These are phyloP conservation scores for Coptodon bakossiorum DNA, from an alignment of 2,113 vertebrate species.

Conservation along the genomic window DNA sequence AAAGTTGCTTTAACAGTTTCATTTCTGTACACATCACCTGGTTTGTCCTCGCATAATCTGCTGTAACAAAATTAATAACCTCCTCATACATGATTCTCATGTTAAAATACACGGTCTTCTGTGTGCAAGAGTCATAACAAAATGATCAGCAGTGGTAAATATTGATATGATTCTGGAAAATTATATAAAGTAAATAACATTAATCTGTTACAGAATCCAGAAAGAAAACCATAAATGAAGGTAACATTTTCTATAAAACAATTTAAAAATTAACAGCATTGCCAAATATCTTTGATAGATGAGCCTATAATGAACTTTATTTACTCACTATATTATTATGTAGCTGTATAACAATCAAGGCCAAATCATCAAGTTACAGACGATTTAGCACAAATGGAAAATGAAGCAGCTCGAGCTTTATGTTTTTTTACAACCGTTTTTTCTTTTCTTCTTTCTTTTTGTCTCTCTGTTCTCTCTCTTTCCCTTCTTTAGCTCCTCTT, in stretches of 20 bases:
- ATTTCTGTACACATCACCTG: not conserved
- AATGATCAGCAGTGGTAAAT: not conserved
- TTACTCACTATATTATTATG: not conserved
- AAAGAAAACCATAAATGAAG: not conserved
- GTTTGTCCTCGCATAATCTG: not conserved
- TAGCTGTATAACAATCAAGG: not conserved
- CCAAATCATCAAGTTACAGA: not conserved
- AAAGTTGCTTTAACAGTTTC: not conserved
- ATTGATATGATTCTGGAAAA: not conserved
- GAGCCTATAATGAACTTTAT: not conserved
- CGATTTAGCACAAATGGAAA: accelerated
- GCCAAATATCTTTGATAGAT: not conserved
- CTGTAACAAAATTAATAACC: not conserved
- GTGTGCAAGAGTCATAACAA: not conserved
- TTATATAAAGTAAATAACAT: no score
- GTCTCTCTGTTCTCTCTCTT: not conserved
- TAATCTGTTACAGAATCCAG: not conserved
- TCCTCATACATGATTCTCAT: not conserved
- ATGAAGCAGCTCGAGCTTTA: not conserved
- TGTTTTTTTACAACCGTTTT: not conserved
- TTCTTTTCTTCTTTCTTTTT: not conserved
- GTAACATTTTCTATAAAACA: not conserved
- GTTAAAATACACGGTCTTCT: not conserved
- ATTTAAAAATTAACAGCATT: not conserved
- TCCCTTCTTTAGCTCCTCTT: not conserved